Evolutionary conservation across 2,113 vertebrate genomes (phyloP).

Genomic region (Hymenochirus boettgeri): DNA sequence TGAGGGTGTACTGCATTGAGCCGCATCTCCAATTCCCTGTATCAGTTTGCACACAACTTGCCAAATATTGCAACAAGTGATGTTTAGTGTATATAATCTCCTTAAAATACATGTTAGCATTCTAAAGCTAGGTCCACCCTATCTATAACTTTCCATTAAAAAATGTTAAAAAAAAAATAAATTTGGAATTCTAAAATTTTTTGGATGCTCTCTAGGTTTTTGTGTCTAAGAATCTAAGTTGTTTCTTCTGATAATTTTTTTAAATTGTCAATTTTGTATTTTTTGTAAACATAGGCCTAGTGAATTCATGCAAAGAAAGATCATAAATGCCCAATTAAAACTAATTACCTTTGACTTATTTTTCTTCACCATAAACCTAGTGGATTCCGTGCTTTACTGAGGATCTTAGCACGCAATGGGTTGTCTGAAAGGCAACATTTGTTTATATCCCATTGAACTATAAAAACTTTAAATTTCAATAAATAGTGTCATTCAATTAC

Average conservation of each 20-base stretch:
- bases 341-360: background rate
- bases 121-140: no score
- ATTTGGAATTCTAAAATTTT: no score
- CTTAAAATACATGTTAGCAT: no score
- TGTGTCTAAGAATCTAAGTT: no score
- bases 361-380: slow-evolving; percentile 34
- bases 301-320: background rate
- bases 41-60: no score
- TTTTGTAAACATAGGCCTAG: background rate
- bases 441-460: slow-evolving; percentile 70
- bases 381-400: slow-evolving; percentile 48
- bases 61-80: no score
- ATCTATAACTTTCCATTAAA: no score
- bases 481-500: slow-evolving; percentile 77
- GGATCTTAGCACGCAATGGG: slow-evolving; percentile 54
- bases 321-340: slow-evolving; percentile 12
- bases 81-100: no score
- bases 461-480: slow-evolving; percentile 69
- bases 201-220: no score
- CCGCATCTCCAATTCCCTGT: no score
- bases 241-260: background rate
- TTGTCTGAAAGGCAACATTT: slow-evolving; percentile 70
- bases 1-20: no score
- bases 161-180: no score
- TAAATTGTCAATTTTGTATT: background rate